Base-by-base conservation (phyloP, 1,140 invertebrate genomes). In the Nixonia krombeini region DNA sequence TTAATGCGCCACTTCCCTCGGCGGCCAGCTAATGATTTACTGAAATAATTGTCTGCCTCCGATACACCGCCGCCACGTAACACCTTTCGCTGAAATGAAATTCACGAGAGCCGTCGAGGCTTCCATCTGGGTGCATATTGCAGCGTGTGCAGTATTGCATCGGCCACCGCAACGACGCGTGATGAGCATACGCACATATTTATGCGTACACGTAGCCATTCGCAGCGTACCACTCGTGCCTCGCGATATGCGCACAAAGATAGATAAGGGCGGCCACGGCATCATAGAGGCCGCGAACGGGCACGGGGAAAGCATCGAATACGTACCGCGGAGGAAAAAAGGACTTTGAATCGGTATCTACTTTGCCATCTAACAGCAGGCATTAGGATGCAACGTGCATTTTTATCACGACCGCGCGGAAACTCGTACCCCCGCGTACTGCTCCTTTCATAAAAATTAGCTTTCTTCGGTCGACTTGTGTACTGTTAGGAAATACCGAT, bases 261-360 rank as follows among this genome's bases (percentile, higher is more conserved):
- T 72, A 68, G 64, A 70, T 75, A 75, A 75, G 61, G 65, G 50
- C 72, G 69, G 68, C 44, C 21, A 21, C 37, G 49, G 69, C 69
- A 74, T 75, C 73, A 75, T 53, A 74, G 50, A 47, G 21, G 15
- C 70, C 66, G 59, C n/a, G 59, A 10, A 53, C 31, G 16, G 21
- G 59, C 10, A 53, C 31, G 16, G 21, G 33, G 29, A 13, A 26
- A 7, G 12, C 44, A 10, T 42, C 40, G 16, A 26, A 13, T 15
- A n/a, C n/a, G 17, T 12, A 6, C n/a, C 12, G 13, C 7, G 12
- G 13, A 35, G 13, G 13, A 13, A 35, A 35, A 35, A 35, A 35
- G 7, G 28, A 21, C 33, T 31, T 31, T 4, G 29, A 31, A 31
- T 31, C 10, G 29, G 8, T 31, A 9, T 31, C 29, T 12, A 2